phyloP scores from a whole-genome alignment of 1,140 invertebrate species.

The Aricia agestis region DNA sequence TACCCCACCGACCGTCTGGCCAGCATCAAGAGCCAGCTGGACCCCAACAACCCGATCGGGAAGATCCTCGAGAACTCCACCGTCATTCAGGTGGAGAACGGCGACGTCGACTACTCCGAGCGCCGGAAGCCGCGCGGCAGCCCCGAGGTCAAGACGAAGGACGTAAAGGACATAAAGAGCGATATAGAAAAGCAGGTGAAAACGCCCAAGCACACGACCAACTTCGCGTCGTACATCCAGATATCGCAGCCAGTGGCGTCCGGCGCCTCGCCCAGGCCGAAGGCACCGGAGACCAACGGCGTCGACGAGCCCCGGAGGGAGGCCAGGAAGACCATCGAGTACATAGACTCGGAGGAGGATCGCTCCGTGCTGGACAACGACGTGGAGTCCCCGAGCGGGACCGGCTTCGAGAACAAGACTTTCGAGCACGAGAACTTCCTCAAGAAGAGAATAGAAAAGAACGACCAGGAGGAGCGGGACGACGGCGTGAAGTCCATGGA shows the following conservation, averaged over 20 bases:
- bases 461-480: slow-evolving; percentile 40
- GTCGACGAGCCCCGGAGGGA: slow-evolving; percentile 37
- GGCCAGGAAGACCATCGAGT: slow-evolving; percentile 48
- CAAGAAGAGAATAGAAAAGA: slow-evolving; percentile 61
- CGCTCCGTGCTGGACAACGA: slow-evolving; percentile 51
- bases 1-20: slow-evolving; percentile 57
- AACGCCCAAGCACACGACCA: slow-evolving; percentile 69
- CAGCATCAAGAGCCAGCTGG: slow-evolving; percentile 67
- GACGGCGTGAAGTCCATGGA: slow-evolving; percentile 63
- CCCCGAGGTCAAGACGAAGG: slow-evolving; percentile 49
- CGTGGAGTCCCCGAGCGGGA: slow-evolving; percentile 61
- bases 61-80: slow-evolving; percentile 74
- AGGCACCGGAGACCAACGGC: slow-evolving; percentile 37
- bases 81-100: slow-evolving; percentile 68
- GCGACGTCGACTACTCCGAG: slow-evolving; percentile 49
- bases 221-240: slow-evolving; percentile 78
- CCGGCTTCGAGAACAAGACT: slow-evolving; percentile 74
- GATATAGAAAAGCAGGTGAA: slow-evolving; percentile 71
- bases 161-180: slow-evolving; percentile 61
- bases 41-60: slow-evolving; percentile 71
- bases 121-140: slow-evolving; percentile 42
- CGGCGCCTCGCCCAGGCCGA: slow-evolving; percentile 43
- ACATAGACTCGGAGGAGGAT: slow-evolving; percentile 60
- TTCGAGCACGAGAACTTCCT: slow-evolving; percentile 73
- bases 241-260: slow-evolving; percentile 66